Evolutionary conservation across 2,888 invertebrate genomes (phyloP), one percentile per base, ranked within the genome.

Genomic region (Drosophila paracracens): DNA sequence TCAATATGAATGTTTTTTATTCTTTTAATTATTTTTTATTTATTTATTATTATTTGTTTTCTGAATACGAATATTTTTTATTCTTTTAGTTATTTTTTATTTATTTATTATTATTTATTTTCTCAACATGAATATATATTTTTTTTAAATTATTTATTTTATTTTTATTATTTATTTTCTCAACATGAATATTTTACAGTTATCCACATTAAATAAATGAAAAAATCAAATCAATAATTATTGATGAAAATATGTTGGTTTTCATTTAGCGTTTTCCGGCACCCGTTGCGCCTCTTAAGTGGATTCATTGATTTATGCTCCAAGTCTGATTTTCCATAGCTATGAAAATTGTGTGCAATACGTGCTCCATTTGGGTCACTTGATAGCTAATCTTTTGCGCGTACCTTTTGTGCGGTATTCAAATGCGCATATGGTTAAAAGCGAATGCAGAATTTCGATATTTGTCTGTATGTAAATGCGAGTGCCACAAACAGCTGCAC

Each of bases 381-480:
- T 16, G 46, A 46, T 46, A 46, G 46, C 46, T 46, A 46, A 46
- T 46, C 46, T 46, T 8, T 70, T 33, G 65, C 40, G 52, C 62
- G 64, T 63, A 73, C 76, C 76, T 77, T 77, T 77, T 69, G 73
- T 77, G 77, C 50, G 73, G 69, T 77, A 77, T 66, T 68, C 63
- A 77, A 74, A 74, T 74, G 78, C 67, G 74, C 77, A 78, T 74
- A 77, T 70, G 76, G 69, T 38, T 63, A 50, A 50, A 25, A 25
- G 46, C 46, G 27, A 46, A 8, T 46, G 46, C 46, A 46, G 46
- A 46, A 46, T 46, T 46, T 16, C 46, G 25, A 46, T 46, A 46
- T 46, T 25, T 16, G 46, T 46, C 46, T 27, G 46, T 46, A 46
- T 46, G 25, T 46, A 16, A 38, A n/a, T 18, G 40, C 10, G 40